Percentiles rank a stretch among this genome's conserved stretches.
Evolutionary conservation across 1,140 invertebrate species (phyloP).

Genomic region (Drosophila serrata): DNA sequence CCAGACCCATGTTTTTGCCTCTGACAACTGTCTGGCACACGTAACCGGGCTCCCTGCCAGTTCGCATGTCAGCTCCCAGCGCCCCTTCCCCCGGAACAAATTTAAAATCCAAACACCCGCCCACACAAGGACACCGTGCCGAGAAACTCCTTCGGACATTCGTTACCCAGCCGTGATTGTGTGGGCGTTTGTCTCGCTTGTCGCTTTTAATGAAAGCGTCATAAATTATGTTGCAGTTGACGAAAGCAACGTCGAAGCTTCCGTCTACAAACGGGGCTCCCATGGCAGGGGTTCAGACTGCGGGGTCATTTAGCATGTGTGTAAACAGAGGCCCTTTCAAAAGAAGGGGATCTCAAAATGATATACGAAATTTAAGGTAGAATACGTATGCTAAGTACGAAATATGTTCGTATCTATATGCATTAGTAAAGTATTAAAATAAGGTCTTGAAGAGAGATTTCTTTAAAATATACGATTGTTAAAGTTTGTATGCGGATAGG

Average conservation of each 20-base stretch:
- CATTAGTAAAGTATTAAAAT: not conserved
- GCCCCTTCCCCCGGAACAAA: slow-evolving; percentile 56
- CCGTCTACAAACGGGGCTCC: slow-evolving; percentile 13
- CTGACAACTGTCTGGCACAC: slow-evolving; percentile 80
- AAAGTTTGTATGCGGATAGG: no score
- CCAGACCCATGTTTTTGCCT: slow-evolving; percentile 41
- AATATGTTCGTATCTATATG: not conserved
- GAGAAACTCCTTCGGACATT: slow-evolving; percentile 53
- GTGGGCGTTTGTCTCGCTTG: slow-evolving; percentile 81
- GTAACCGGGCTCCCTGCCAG: slow-evolving; percentile 56
- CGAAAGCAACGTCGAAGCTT: slow-evolving; percentile 72
- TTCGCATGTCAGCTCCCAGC: slow-evolving; percentile 29
- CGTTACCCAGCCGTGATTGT: slow-evolving; percentile 75
- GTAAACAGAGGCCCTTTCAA: not conserved
- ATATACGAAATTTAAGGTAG: not conserved
- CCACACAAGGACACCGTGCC: slow-evolving; percentile 13
- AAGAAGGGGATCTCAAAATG: not conserved
- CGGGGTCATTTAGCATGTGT: slow-evolving; percentile 67
- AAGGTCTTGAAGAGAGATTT: not conserved
- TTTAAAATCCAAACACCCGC: slow-evolving; percentile 55
- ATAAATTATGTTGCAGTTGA: slow-evolving; percentile 85
- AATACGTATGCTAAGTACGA: no score
- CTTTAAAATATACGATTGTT: not conserved
- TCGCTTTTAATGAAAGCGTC: slow-evolving; percentile 85
- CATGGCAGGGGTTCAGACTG: slow-evolving; percentile 15